phyloP scores from a whole-genome alignment of 2,113 vertebrate species.

The Cochlearius cochlearius region DNA sequence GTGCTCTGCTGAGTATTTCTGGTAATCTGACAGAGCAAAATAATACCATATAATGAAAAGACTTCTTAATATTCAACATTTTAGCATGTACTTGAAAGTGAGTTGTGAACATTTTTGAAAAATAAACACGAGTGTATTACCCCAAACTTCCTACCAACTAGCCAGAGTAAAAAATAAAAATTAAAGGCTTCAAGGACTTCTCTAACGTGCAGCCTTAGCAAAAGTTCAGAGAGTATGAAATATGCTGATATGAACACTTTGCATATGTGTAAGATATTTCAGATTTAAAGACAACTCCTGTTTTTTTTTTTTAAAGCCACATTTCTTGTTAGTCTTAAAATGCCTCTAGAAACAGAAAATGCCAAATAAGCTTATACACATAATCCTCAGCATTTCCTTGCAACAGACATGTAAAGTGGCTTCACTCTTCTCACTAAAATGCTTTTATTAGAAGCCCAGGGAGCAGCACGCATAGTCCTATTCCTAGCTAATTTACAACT shows the following conservation, averaged over 20 bases:
- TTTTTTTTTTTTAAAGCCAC: neutral
- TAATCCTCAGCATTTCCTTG: neutral
- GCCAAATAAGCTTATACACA: neutral
- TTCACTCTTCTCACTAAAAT: neutral
- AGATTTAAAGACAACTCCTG: neutral
- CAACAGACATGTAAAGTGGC: fast-evolving
- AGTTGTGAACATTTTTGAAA: neutral
- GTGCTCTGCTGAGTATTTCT: neutral
- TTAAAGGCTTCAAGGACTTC: neutral
- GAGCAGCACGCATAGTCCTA: neutral
- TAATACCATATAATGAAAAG: neutral
- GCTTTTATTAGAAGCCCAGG: neutral
- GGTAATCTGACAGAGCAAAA: neutral
- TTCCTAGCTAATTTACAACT: neutral
- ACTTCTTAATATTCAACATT: neutral
- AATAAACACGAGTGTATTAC: neutral
- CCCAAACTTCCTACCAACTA: neutral
- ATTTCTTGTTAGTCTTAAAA: neutral
- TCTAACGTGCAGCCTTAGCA: neutral
- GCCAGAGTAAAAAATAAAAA: neutral
- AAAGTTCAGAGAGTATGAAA: neutral
- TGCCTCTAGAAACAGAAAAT: neutral
- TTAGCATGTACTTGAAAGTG: neutral
- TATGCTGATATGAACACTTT: neutral
- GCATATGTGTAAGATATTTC: neutral